phyloP scores from a whole-genome alignment of 1,140 invertebrate genomes.

The Lepeophtheirus salmonis region DNA sequence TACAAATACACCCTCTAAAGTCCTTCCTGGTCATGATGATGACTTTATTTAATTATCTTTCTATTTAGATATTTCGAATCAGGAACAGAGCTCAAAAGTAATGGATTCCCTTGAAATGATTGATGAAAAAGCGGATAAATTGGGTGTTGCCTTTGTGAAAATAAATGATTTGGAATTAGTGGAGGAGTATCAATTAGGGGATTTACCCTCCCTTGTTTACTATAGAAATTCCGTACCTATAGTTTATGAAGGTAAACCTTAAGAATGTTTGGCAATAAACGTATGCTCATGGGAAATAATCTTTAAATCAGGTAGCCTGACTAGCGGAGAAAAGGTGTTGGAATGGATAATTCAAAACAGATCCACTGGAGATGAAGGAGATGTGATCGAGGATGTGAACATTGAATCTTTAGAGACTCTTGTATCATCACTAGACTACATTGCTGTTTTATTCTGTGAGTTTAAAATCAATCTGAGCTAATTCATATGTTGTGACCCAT shows the following conservation, averaged over 20 bases:
- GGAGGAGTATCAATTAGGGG: constrained; percentile 74
- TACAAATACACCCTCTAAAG: not conserved
- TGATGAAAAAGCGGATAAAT: constrained; percentile 82
- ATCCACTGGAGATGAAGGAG: constrained; percentile 74
- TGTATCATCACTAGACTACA: constrained; percentile 68
- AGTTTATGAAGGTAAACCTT: constrained; percentile 64
- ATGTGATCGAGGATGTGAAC: constrained; percentile 80
- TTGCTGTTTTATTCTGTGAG: constrained; percentile 83
- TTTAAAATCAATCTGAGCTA: too few species aligned
- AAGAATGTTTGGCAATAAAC: not conserved
- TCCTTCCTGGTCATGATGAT: constrained; percentile 38
- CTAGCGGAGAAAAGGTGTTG: constrained; percentile 71
- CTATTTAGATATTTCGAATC: constrained; percentile 30
- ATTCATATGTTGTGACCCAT: too few species aligned
- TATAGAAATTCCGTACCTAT: constrained; percentile 85
- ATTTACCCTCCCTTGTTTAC: constrained; percentile 70
- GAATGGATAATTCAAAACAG: constrained; percentile 83
- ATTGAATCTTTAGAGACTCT: constrained; percentile 49
- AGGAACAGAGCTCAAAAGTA: constrained; percentile 22
- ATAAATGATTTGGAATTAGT: constrained; percentile 75
- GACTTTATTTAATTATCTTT: constrained; percentile 33
- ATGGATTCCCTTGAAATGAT: constrained; percentile 57
- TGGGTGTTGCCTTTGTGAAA: constrained; percentile 83
- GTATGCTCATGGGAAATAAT: not conserved
- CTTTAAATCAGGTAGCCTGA: constrained; percentile 50